These are phyloP conservation scores for Pipistrellus nathusii DNA, from an alignment of 2,797 vertebrate species.

Conservation along the genomic window DNA sequence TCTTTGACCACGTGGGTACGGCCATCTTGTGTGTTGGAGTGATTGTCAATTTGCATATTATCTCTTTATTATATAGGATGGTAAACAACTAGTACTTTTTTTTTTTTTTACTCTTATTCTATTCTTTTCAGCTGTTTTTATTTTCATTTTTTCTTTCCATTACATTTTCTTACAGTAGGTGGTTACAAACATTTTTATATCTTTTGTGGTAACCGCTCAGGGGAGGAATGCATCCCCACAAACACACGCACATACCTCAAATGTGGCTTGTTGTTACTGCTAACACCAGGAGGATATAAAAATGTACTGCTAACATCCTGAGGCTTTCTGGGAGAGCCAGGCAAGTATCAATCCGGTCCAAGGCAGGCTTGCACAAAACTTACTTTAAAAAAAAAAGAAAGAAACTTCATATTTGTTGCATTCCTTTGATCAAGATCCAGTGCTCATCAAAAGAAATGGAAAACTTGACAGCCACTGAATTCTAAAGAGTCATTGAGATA, in stretches of 20 bases:
- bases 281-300: not conserved
- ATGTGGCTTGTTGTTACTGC: not conserved
- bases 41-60: too few species aligned
- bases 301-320: not conserved
- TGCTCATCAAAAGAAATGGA: too few species aligned
- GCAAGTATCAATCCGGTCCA: not conserved
- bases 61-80: too few species aligned
- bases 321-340: not conserved
- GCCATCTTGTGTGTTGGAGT: too few species aligned
- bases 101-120: too few species aligned
- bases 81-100: too few species aligned
- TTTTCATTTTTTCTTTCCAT: not conserved
- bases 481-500: too few species aligned
- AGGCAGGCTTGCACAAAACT: not conserved
- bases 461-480: too few species aligned
- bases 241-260: not conserved
- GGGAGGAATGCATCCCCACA: not conserved
- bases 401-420: not conserved
- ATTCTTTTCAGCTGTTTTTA: not conserved
- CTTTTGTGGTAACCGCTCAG: not conserved
- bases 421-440: not conserved
- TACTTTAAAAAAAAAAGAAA: not conserved
- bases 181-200: not conserved
- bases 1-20: too few species aligned
- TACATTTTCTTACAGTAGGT: not conserved